phyloP scores from a whole-genome alignment of 2,888 invertebrate species.

The Drosophila setosimentum region DNA sequence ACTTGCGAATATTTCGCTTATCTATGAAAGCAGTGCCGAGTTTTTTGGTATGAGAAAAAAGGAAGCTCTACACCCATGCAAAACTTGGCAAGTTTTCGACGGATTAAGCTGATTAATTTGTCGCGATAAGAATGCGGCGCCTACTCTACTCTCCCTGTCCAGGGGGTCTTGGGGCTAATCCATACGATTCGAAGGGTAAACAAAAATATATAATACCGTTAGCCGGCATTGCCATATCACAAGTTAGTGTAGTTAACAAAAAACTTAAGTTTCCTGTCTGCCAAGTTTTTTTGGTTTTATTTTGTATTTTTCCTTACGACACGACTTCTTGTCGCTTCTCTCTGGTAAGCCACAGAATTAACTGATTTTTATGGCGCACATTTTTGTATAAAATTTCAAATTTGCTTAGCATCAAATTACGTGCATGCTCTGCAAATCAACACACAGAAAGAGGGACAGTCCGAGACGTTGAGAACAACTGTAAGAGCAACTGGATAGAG shows the following conservation, averaged over 20 bases:
- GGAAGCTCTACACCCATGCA: conserved; percentile 53
- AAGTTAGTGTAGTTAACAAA: conserved; percentile 73
- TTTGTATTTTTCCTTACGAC: conserved; percentile 25
- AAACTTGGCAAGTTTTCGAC: conserved; percentile 74
- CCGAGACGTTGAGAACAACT: conserved; percentile 9
- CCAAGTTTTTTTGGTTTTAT: conserved; percentile 64
- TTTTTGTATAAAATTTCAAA: conserved; percentile 79
- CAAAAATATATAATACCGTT: conserved; percentile 77
- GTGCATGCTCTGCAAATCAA: conserved; percentile 63
- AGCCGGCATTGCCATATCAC: conserved; percentile 63
- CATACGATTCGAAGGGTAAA: conserved; percentile 77
- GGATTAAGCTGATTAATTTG: conserved; percentile 82
- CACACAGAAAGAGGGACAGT: not conserved
- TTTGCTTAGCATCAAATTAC: conserved; percentile 75
- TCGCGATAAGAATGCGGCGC: conserved; percentile 76
- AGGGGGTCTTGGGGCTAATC: conserved; percentile 57
- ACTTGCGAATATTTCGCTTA: conserved; percentile 70
- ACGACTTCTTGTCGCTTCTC: conserved; percentile 30
- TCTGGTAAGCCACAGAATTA: conserved; percentile 47
- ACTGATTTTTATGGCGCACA: conserved; percentile 59
- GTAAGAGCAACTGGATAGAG: conserved; percentile 33
- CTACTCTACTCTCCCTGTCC: conserved; percentile 19
- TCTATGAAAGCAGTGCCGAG: conserved; percentile 68
- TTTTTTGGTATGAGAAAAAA: conserved; percentile 25
- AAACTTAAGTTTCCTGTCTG: conserved; percentile 79